A percentile compares a stretch with the other conserved stretches of the same genome.
phyloP scores from a whole-genome alignment of 2,113 vertebrate genomes.

The Cavia aperea region DNA sequence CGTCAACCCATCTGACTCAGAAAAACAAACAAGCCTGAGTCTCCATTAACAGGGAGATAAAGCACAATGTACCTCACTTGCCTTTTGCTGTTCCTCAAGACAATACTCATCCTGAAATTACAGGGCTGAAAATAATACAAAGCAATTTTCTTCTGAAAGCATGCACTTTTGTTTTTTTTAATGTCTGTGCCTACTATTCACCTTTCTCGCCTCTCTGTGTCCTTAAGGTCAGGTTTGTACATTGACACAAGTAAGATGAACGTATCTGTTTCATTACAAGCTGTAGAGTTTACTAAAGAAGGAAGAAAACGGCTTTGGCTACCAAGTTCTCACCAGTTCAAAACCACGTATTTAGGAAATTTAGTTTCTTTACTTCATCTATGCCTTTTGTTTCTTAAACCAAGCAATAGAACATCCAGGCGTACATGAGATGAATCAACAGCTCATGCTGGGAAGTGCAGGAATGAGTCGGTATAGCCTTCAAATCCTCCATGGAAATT shows the following conservation, averaged over 20 bases:
- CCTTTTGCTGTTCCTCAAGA: not conserved
- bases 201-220: not conserved
- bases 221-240: not conserved
- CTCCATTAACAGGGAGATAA: slow-evolving; percentile 8
- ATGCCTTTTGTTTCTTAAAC: not conserved
- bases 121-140: not conserved
- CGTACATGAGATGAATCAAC: not conserved
- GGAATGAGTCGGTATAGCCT: not conserved
- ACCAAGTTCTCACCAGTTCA: not conserved
- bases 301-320: not conserved
- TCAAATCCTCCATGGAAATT: not conserved
- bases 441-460: not conserved
- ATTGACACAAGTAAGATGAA: not conserved
- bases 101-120: slow-evolving; percentile 17
- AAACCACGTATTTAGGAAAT: not conserved
- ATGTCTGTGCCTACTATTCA: not conserved
- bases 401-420: not conserved
- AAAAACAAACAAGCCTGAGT: not conserved
- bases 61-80: not conserved
- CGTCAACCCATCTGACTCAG: not conserved
- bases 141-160: not conserved
- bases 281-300: not conserved
- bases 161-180: not conserved
- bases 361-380: not conserved
- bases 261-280: not conserved